Evolutionary conservation across 2,888 invertebrate species (phyloP), one percentile per base, ranked within the genome.

Genomic region (Pheosia gnoma): DNA sequence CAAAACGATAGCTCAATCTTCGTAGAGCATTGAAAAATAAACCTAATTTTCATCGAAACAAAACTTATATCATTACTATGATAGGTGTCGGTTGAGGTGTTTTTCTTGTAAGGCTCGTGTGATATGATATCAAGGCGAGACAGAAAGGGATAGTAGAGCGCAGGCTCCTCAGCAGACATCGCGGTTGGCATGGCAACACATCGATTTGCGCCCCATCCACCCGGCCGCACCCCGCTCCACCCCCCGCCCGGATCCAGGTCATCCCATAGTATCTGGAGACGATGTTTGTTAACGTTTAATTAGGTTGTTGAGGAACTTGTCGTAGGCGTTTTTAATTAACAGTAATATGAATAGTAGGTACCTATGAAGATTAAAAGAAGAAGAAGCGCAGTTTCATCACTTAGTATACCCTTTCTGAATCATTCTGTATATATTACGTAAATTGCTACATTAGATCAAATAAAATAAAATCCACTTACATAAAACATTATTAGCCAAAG

Each of bases 41-140:
- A 67, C 75, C 68, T 70, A 83, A 80, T 10, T 0, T 0, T 0
- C 0, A 3, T 1, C 0, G 0, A 0, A 0, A 0, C 38, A 66
- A 72, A 67, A 61, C 11, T 52, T 45, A 62, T 57, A 71, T 71
- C 7, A 0, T 0, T 11, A 13, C 36, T 25, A 25, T 3, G 9
- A 0, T 0, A 5, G 38, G 5, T 36, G 59, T 66, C 65, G 11
- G 51, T 76, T 82, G 66, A 55, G 72, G 61, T 78, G 58, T 83
- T 86, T 79, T 72, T 64, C n/a, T 67, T 55, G 49, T 68, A 59
- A 66, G 68, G 61, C 63, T 65, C 70, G 83, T 90, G 89, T 91
- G 93, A 93, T 93, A 93, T 93, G 92, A 93, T 93, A 93, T 89
- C 90, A 88, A 89, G 91, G 89, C 93, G 92, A 93, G 93, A 93